Base-by-base conservation (phyloP, 2,113 vertebrate genomes). In the Arvicanthis niloticus region DNA sequence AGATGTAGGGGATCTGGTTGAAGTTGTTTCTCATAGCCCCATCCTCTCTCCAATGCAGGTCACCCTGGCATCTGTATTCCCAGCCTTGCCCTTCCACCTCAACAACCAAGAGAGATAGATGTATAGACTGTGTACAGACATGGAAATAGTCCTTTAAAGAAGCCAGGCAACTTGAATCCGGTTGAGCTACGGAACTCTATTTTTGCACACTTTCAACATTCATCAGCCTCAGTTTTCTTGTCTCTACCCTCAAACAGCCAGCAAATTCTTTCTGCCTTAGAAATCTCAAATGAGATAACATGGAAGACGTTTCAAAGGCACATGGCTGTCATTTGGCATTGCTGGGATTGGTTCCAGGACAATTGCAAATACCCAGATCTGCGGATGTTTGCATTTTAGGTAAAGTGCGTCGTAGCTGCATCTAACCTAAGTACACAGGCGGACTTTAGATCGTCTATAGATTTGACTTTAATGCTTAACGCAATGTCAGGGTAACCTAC, bases 11-110 rank as follows among this genome's bases (percentile, higher is more conserved):
- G 5, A 1, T 76, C 42, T 58, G 2, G 22, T 2, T 21, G 15
- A 8, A 11, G 29, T 0, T 5, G 7, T 13, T 67, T 16, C 34
- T 42, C 11, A 3, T 0, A 21, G 15, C 10, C 77, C 37, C 19
- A 31, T 40, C 29, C 2, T 1, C 0, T 4, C 2, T 58, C 21
- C 11, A 5, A 0, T 15, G 31, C 0, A 1, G 68, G 45, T 51
- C 9, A 3, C 34, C 72, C 51, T 68, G 73, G 7, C 5, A 5
- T 37, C 68, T 16, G 1, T 12, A 21, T 68, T 37, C 13, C 68
- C n/a, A 29, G 21, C 21, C 37, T n/a, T 78, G 26, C 13, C 51
- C 65, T 91, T 58, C 58, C 3, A 19, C 16, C 2, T 81, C n/a
- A n/a, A 51, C 6, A 6, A 45, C 7, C 5, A 81, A 53, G 60